Evolutionary conservation across 2,888 invertebrate genomes (phyloP), one percentile per base, ranked within the genome.

Genomic region (Acanthoscelides obtectus): DNA sequence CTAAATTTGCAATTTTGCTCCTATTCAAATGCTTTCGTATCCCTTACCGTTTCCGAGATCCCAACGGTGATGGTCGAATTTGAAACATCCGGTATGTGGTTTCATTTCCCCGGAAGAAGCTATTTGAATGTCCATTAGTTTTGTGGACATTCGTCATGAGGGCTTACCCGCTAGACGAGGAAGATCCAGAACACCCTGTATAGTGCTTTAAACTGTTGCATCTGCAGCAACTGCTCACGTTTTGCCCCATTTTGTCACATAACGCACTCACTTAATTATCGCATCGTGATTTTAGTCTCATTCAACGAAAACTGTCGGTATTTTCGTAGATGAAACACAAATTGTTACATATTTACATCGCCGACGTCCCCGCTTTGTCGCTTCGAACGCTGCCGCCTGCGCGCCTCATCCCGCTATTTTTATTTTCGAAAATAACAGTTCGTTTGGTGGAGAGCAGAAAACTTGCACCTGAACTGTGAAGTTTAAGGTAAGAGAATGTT

Each of bases 211-310:
- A 79, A 75, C 81, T 82, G 63, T 45, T 72, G 78, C 86, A 86
- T 77, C 83, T 84, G 77, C 86, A 86, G 76, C 86, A 86, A 77
- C 84, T 85, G 71, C 84, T 85, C 45, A 86, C 85, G 81, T 85
- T 86, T 75, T 84, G 84, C 69, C 86, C 86, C 86, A 86, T 86
- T n/a, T n/a, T n/a, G 70, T 74, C 73, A 74, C 72, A 72, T 66
- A 12, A 63, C 12, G 20, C 22, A 21, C 22, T 66, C 66, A 66
- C 66, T 66, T 20, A 6, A 66, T 17, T 17, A 45, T 45, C 45
- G 12, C n/a, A n/a, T n/a, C n/a, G n/a, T n/a, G n/a, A n/a, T 45
- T 45, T 45, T 12, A 6, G 17, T 45, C 45, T 4, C 45, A 12
- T 45, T 45, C 45, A 45, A 45, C 45, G 45, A 45, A 45, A 45